Percentiles rank a stretch among this genome's conserved stretches.
Evolutionary conservation across 1,140 invertebrate species (phyloP).

Genomic region (Belonocnema kinseyi): DNA sequence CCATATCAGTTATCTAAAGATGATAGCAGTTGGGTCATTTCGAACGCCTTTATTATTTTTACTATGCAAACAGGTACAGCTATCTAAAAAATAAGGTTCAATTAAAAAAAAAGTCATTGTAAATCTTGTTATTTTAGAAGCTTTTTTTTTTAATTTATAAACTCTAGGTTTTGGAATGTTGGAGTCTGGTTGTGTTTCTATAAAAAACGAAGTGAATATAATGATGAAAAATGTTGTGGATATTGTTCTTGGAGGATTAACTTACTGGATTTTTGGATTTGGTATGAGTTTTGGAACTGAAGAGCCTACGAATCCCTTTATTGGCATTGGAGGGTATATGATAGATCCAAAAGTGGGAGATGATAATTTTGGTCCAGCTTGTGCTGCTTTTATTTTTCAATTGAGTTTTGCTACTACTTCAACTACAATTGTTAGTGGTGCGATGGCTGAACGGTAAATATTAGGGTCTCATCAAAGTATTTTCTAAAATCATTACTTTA

Average conservation of each 20-base stretch:
- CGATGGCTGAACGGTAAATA: constrained; percentile 89
- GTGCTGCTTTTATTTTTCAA: constrained; percentile 91
- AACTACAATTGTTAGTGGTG: constrained; percentile 92
- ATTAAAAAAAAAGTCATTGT: neutral
- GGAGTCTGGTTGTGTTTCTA: constrained; percentile 93
- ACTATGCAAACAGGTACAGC: constrained; percentile 96
- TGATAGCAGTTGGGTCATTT: constrained; percentile 95
- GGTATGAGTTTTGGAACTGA: constrained; percentile 91
- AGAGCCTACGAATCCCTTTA: constrained; percentile 82
- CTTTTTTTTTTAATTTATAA: constrained; percentile 5
- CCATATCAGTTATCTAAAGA: constrained; percentile 80
- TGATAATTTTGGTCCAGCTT: constrained; percentile 85
- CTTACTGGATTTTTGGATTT: constrained; percentile 97
- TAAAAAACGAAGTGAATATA: constrained; percentile 97
- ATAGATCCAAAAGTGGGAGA: constrained; percentile 82
- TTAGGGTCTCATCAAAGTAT: neutral
- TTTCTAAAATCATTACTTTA: constrained; percentile 19
- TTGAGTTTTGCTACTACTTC: constrained; percentile 93
- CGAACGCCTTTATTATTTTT: constrained; percentile 96
- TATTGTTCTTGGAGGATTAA: constrained; percentile 92
- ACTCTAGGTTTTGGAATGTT: constrained; percentile 90
- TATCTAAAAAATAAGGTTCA: constrained; percentile 1
- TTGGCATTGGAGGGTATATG: constrained; percentile 82
- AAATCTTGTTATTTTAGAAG: neutral
- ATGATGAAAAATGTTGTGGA: constrained; percentile 98